phyloP scores from a whole-genome alignment of 2,888 invertebrate species.

The Lasioglossum marginatum region DNA sequence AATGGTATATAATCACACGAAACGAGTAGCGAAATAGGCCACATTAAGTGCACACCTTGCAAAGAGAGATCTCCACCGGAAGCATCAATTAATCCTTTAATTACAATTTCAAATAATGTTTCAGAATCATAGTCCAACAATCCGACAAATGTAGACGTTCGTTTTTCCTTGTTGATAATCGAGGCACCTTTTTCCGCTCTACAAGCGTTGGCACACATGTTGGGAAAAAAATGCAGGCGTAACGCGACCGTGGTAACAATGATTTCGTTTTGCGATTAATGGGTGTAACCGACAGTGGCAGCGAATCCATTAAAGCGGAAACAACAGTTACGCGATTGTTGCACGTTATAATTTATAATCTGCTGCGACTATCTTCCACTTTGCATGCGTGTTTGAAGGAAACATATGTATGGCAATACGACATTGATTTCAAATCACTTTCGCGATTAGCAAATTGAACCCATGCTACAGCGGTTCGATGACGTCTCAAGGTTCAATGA shows the following conservation, averaged over 20 bases:
- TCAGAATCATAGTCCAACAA: neutral
- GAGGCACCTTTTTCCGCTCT: conserved; percentile 47
- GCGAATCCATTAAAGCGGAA: conserved; percentile 17
- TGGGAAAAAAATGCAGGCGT: conserved; percentile 19
- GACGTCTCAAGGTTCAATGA: neutral
- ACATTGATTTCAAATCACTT: conserved; percentile 39
- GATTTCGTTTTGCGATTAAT: conserved; percentile 19
- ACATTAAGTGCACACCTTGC: neutral
- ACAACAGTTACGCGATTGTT: conserved; percentile 28
- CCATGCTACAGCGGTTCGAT: neutral
- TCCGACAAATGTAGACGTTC: neutral
- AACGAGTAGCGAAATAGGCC: neutral
- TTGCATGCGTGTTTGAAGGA: conserved; percentile 16
- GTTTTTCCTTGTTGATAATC: conserved; percentile 29
- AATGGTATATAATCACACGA: neutral
- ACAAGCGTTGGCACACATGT: conserved; percentile 49
- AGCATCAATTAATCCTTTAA: neutral
- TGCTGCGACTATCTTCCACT: conserved; percentile 3
- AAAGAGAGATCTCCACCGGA: neutral
- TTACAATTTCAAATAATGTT: neutral
- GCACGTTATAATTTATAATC: conserved; percentile 18
- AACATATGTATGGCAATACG: conserved; percentile 29
- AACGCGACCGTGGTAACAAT: conserved; percentile 40
- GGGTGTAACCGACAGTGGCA: neutral
- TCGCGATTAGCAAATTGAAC: conserved; percentile 17